Base-by-base conservation (phyloP, 2,113 vertebrate genomes). In the Brachyhypopomus occidentalis region DNA sequence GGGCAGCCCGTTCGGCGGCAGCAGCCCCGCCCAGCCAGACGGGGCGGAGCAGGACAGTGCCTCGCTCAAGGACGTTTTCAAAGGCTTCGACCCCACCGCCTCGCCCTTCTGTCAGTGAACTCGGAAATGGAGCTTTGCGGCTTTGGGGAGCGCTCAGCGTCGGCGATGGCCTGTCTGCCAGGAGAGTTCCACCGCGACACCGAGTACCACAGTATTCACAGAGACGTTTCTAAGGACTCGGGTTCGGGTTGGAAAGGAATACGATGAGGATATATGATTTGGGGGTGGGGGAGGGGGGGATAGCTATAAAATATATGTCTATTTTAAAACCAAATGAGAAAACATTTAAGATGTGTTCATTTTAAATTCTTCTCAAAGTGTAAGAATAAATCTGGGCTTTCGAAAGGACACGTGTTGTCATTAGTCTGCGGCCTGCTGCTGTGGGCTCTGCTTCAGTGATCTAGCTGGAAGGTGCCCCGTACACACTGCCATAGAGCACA, bases 31-130 rank as follows among this genome's bases (percentile, higher is more conserved):
- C 0, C 95, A 91, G 1, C 56, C 88, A 0, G 95, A 96, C 2
- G 48, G 88, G 0, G 56, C 94, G 0, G 95, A 96, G 60, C 94
- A 95, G 81, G 97, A 98, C 76, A 94, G 96, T 0, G 96, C 92
- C 1, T 98, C 97, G 4, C 91, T 98, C 38, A 98, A 98, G 81
- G 97, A 98, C 14, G 96, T 98, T 87, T 98, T 98, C 89, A 98
- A 98, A 92, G 96, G 96, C 19, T 98, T 98, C 3, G 97, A 98
- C 87, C 97, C 97, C 78, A 98, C 97, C 0, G 97, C 96, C 0
- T 98, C 97, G 0, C 97, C 97, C 0, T 98, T 98, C 79, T 98
- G 96, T 88, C 96, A 98, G 94, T 97, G 88, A 94, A 84, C 83
- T 72, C 66, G 22, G 60, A 78, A 74, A 67, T 22, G 14, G 34